A percentile compares a stretch with the other conserved stretches of the same genome.
Evolutionary conservation across 2,888 invertebrate species (phyloP).

Genomic region (Arge pagana): DNA sequence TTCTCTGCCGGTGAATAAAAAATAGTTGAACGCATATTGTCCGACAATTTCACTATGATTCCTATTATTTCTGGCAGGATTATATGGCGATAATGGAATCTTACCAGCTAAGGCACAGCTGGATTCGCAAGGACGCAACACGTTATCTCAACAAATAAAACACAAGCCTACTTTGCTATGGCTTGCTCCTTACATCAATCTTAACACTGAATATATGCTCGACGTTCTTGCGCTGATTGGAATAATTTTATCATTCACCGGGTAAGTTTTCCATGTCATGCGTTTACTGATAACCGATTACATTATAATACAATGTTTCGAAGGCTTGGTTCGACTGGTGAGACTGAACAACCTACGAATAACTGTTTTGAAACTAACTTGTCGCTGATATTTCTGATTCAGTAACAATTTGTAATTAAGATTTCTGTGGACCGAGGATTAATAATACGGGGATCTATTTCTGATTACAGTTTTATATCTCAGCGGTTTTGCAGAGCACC

Average conservation of each 20-base stretch:
- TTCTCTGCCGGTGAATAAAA: too few relatives aligned
- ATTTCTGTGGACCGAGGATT: too few relatives aligned
- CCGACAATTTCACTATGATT: slow-evolving; percentile 16
- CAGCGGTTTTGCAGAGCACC: slow-evolving; percentile 66
- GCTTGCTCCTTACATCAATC: slow-evolving; percentile 68
- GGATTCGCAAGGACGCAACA: slow-evolving; percentile 56
- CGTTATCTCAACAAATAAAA: slow-evolving; percentile 63
- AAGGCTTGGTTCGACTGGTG: too few relatives aligned
- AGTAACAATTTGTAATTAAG: slow-evolving; percentile 2
- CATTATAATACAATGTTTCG: slow-evolving; percentile 1
- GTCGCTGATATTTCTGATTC: slow-evolving; percentile 14
- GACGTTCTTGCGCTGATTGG: slow-evolving; percentile 71
- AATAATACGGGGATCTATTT: too few relatives aligned
- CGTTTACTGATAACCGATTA: not conserved
- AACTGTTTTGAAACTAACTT: too few relatives aligned
- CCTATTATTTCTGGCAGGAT: slow-evolving; percentile 60
- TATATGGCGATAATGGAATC: slow-evolving; percentile 77
- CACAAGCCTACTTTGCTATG: slow-evolving; percentile 71
- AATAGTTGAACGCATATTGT: too few relatives aligned
- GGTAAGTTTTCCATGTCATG: slow-evolving; percentile 61
- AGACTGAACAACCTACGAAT: too few relatives aligned
- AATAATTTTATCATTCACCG: slow-evolving; percentile 68
- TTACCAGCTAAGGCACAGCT: slow-evolving; percentile 65
- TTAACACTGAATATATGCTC: slow-evolving; percentile 69
- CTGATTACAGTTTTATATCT: slow-evolving; percentile 64